phyloP scores from a whole-genome alignment of 2,888 invertebrate species.

The Ophonus ardosiacus region DNA sequence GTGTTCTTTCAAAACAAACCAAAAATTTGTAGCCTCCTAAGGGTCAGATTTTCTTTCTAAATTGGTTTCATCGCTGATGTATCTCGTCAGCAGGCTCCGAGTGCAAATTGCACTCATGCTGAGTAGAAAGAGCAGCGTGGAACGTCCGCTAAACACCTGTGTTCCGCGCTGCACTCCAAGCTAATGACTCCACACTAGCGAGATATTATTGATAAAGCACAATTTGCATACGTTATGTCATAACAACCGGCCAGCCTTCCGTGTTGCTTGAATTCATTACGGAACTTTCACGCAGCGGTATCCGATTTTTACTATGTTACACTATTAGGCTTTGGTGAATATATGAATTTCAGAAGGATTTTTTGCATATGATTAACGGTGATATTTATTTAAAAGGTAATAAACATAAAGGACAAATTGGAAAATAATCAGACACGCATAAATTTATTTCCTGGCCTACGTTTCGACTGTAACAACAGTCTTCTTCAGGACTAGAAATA shows the following conservation, averaged over 20 bases:
- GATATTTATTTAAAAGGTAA: too few species aligned
- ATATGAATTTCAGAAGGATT: too few species aligned
- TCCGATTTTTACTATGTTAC: background rate
- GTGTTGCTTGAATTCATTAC: conserved; percentile 1
- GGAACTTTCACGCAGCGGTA: background rate
- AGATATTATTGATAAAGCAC: conserved; percentile 47
- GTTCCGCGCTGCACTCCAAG: conserved; percentile 27
- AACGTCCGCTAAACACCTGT: conserved; percentile 38
- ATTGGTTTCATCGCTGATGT: background rate
- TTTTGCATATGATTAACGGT: too few species aligned
- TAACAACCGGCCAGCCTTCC: conserved; percentile 16
- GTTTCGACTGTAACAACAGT: too few species aligned
- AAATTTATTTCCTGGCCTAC: too few species aligned
- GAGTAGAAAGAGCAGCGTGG: background rate
- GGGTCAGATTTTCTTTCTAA: too few species aligned
- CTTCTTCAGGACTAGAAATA: too few species aligned
- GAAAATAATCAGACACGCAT: too few species aligned
- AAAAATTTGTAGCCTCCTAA: background rate
- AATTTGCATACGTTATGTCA: conserved; percentile 47
- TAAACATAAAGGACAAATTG: too few species aligned
- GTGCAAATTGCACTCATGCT: background rate
- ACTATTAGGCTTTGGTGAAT: too few species aligned
- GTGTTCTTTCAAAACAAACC: background rate
- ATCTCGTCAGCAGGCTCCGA: background rate
- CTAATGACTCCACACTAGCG: conserved; percentile 21